These are phyloP conservation scores for Andricus grossulariae DNA, from an alignment of 1,140 invertebrate genomes.

Conservation along the genomic window DNA sequence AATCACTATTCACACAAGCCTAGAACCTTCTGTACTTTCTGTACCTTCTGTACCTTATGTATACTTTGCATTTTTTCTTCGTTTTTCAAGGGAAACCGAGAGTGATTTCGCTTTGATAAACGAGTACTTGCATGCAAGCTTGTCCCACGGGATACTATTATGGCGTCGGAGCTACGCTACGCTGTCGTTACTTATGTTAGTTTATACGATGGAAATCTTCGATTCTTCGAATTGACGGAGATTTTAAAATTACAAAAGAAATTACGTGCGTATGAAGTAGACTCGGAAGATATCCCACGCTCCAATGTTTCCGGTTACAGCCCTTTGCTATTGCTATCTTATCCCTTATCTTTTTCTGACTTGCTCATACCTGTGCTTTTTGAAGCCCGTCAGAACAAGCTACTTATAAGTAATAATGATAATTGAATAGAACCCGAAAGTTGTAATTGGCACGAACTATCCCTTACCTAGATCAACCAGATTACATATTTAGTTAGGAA, in stretches of 20 bases:
- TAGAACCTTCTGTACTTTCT: conserved; percentile 7
- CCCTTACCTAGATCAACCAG: not conserved
- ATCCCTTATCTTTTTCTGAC: not conserved
- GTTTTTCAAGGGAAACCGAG: conserved; percentile 4
- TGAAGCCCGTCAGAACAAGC: not conserved
- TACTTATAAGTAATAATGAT: conserved; percentile 12
- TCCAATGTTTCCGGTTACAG: conserved; percentile 18
- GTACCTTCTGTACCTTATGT: conserved; percentile 12
- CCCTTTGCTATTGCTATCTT: not conserved
- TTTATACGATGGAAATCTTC: conserved; percentile 27
- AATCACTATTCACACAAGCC: conserved; percentile 14
- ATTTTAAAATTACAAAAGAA: conserved; percentile 26
- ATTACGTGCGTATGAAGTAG: conserved; percentile 14
- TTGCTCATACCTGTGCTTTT: not conserved
- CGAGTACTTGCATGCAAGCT: conserved; percentile 25
- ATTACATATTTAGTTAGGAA: not conserved
- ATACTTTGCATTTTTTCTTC: not conserved
- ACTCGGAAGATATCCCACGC: conserved; percentile 23
- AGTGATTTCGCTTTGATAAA: conserved; percentile 22
- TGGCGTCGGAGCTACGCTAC: not conserved
- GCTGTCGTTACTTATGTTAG: conserved; percentile 8
- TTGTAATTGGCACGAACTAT: not conserved
- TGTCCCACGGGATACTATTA: conserved; percentile 26
- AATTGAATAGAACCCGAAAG: not conserved
- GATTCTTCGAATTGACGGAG: conserved; percentile 17